Evolutionary conservation across 2,888 invertebrate species (phyloP), one percentile per base, ranked within the genome.

Genomic region (Dryadula phaetusa): DNA sequence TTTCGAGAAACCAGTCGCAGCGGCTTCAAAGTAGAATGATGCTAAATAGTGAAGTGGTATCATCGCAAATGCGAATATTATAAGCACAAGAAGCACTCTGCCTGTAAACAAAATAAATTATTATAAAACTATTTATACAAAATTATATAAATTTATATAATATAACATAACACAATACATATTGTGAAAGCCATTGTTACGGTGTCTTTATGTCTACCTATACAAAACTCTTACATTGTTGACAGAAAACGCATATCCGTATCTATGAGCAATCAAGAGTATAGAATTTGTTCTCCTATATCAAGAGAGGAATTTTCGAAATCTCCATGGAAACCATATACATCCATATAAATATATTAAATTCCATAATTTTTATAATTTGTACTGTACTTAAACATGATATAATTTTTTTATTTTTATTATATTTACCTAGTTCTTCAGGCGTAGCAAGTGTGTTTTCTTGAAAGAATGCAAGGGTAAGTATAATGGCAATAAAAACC

Each of bases 1-100:
- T 79, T 95, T 94, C 0, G 96, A 95, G 82, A 95, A 97, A 0
- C 97, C 97, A 0, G 96, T 95, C 0, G 97, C 95, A 0, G 97
- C 95, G 0, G 96, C 94, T 14, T 93, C 92, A 80, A 97, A 97
- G 62, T 94, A 83, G 80, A 95, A 95, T 0, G 96, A 95, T 2
- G 94, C 90, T 42, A 96, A 80, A 82, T 97, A 97, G 77, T 95
- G 95, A 64, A 96, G 82, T 0, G 97, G 97, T 75, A 97, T 90
- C 69, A 94, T 95, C 0, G 95, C 93, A 81, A 95, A 91, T 0
- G 95, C 96, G 83, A 96, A 97, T 58, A 95, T 83, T 28, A 95
- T 74, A 40, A 97, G 84, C 0, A 97, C 84, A 1, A 95, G 75
- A 54, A 95, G 90, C 68, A 96, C 92, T 72, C 95, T 90, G 34